A percentile compares a stretch with the other conserved stretches of the same genome.
These are phyloP conservation scores for Columbina picui DNA, from an alignment of 2,113 vertebrate species.

Conservation along the genomic window DNA sequence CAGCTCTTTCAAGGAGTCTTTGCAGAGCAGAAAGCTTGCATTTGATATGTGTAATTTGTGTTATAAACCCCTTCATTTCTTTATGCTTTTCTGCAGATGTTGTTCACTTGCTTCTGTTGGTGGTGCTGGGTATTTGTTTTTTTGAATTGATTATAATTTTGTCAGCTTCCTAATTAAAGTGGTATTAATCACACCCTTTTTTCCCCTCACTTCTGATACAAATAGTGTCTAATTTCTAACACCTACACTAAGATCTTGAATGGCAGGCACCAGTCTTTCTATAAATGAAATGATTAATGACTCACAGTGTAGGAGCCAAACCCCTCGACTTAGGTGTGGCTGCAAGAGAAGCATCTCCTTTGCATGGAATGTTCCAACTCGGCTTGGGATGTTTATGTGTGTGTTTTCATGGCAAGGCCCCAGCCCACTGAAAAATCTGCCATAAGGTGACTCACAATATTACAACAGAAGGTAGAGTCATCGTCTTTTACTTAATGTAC, in stretches of 20 bases:
- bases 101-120: neutral
- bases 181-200: neutral
- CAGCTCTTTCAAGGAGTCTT: neutral
- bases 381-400: neutral
- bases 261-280: neutral
- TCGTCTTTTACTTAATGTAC: neutral
- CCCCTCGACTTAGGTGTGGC: conserved; percentile 32
- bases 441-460: conserved; percentile 23
- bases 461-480: conserved; percentile 29
- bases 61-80: neutral
- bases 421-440: neutral
- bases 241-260: neutral
- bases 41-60: neutral
- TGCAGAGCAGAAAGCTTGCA: neutral
- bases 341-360: neutral
- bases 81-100: neutral
- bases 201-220: neutral
- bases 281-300: neutral
- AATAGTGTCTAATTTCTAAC: conserved; percentile 21
- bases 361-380: conserved; percentile 33
- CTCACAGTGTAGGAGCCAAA: neutral
- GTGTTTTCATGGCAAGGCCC: conserved; percentile 8
- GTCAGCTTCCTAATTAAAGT: neutral
- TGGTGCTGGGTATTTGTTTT: neutral
- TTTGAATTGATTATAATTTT: neutral